phyloP scores from a whole-genome alignment of 2,113 vertebrate genomes.

The Bubalus kerabau region DNA sequence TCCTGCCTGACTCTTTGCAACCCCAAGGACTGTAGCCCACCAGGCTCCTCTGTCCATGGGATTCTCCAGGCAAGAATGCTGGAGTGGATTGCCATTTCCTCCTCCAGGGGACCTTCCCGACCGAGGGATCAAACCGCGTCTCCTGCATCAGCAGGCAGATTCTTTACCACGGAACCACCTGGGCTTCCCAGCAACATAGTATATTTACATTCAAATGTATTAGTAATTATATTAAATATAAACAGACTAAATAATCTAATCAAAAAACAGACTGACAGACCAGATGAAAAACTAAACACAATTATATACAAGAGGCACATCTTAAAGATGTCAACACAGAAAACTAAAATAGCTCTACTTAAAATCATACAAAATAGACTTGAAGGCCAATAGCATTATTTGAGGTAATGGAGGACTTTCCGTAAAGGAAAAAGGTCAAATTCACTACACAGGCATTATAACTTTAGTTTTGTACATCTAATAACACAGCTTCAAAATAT shows the following conservation, averaged over 20 bases:
- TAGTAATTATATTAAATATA: not conserved
- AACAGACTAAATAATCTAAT: not conserved
- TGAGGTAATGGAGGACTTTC: not conserved
- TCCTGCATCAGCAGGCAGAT: not conserved
- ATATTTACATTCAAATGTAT: not conserved
- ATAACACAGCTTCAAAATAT: not conserved
- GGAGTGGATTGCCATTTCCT: not conserved
- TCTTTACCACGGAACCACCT: not conserved
- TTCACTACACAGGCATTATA: not conserved
- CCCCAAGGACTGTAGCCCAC: not conserved
- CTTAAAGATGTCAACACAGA: not conserved
- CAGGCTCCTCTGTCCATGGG: not conserved
- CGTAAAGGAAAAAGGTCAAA: not conserved
- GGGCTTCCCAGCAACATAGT: not conserved
- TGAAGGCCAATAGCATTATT: not conserved
- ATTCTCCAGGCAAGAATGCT: not conserved
- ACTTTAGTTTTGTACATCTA: not conserved
- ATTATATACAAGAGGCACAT: not conserved
- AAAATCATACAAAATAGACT: not conserved
- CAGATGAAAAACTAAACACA: not conserved
- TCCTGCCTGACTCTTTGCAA: not conserved
- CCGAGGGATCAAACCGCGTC: fast-evolving
- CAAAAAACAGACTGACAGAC: not conserved
- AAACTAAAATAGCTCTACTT: not conserved
- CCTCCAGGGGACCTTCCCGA: not conserved